Conservation (phyloP, 2,113 vertebrate genomes). For the Brachirus orientalis region DNA sequence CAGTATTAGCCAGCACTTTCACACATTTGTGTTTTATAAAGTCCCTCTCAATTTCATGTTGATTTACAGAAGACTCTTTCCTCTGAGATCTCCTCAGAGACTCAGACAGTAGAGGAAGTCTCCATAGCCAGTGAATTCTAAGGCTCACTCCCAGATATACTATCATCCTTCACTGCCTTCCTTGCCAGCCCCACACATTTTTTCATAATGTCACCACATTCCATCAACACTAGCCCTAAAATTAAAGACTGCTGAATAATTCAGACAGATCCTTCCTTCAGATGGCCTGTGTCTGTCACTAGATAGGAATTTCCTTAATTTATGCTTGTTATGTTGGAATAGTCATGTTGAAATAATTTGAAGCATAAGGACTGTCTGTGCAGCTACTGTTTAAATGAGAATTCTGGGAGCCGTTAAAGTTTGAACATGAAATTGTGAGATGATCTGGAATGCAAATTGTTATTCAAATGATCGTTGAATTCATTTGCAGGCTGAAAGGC, state of each 20-base stretch:
- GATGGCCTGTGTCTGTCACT: slow-evolving; percentile 73
- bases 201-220: slow-evolving; percentile 68
- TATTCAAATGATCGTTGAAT: slow-evolving; percentile 81
- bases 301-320: slow-evolving; percentile 78
- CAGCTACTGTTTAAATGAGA: slow-evolving; percentile 76
- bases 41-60: slow-evolving; percentile 59
- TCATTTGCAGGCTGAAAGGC: slow-evolving; percentile 76
- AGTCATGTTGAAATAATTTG: slow-evolving; percentile 78
- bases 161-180: slow-evolving; percentile 45
- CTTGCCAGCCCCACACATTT: slow-evolving; percentile 48
- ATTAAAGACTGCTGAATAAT: slow-evolving; percentile 73
- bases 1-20: slow-evolving; percentile 69
- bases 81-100: slow-evolving; percentile 50
- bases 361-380: slow-evolving; percentile 73
- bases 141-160: slow-evolving; percentile 41
- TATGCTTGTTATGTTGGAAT: slow-evolving; percentile 78
- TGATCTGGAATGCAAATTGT: slow-evolving; percentile 82
- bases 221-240: slow-evolving; percentile 71
- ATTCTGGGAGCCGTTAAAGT: slow-evolving; percentile 71
- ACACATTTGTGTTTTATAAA: slow-evolving; percentile 78
- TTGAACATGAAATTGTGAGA: slow-evolving; percentile 74
- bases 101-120: slow-evolving; percentile 62
- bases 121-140: slow-evolving; percentile 44
- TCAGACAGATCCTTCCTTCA: slow-evolving; percentile 63
- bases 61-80: slow-evolving; percentile 67